phyloP scores from a whole-genome alignment of 2,797 vertebrate genomes.

The Oceanodroma leucorhoa region DNA sequence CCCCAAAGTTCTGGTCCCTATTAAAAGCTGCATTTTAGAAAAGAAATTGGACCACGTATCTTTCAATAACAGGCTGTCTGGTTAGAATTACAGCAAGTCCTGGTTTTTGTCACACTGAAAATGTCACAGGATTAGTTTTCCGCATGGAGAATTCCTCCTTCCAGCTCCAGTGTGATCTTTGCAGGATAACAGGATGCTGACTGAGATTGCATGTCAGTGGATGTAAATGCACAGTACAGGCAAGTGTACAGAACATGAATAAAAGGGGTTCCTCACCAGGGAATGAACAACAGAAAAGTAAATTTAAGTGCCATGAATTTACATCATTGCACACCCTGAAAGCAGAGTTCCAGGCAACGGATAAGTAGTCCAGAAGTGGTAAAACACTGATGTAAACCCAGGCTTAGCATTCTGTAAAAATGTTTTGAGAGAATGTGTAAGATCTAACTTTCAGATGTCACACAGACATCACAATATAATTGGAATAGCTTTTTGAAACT shows the following conservation, averaged over 20 bases:
- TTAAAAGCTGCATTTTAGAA: conserved; percentile 41
- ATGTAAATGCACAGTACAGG: not conserved
- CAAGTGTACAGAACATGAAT: not conserved
- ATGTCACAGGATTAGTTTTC: conserved; percentile 32
- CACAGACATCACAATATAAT: not conserved
- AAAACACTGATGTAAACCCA: not conserved
- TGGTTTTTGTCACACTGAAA: conserved; percentile 53
- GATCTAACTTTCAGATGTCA: not conserved
- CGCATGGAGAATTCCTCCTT: not conserved
- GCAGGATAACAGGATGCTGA: not conserved
- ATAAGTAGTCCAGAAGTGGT: not conserved
- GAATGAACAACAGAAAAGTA: not conserved
- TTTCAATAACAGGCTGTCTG: conserved; percentile 22
- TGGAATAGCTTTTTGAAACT: not conserved
- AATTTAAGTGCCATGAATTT: not conserved
- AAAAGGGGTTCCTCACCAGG: not conserved
- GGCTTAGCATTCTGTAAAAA: not conserved
- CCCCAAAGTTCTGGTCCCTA: conserved; percentile 32
- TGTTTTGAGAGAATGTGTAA: not conserved
- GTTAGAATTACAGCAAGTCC: conserved; percentile 33
- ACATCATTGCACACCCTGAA: not conserved
- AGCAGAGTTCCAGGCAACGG: not conserved
- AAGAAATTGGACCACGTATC: conserved; percentile 13
- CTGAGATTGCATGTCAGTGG: not conserved
- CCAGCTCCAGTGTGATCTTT: not conserved